These are phyloP conservation scores for Eupsilia transversa DNA, from an alignment of 2,888 invertebrate genomes.

Conservation along the genomic window DNA sequence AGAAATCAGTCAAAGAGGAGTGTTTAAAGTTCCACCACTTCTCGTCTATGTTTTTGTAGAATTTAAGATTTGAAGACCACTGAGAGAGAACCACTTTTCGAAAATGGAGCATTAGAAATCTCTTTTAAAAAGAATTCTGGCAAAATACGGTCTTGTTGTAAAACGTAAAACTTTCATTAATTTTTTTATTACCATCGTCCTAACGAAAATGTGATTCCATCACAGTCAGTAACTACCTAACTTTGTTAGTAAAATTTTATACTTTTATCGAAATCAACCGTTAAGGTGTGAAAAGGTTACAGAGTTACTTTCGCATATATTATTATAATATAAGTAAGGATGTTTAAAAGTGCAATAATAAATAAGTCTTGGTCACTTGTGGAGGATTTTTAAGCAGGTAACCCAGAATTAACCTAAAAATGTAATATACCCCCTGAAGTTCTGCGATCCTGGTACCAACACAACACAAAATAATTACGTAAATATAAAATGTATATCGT, in stretches of 20 bases:
- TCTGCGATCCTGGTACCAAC: neutral
- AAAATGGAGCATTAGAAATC: neutral
- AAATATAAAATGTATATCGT: constrained; percentile 40
- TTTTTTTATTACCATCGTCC: neutral
- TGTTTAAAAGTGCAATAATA: too few species aligned
- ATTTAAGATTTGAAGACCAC: neutral
- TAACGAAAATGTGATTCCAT: neutral
- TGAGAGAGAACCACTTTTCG: neutral
- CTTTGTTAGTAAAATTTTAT: too few species aligned
- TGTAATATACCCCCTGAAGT: too few species aligned
- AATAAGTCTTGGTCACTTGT: neutral
- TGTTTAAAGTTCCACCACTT: constrained; percentile 6
- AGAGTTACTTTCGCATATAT: too few species aligned
- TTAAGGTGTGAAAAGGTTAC: too few species aligned
- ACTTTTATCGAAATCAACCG: too few species aligned
- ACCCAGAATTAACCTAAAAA: neutral
- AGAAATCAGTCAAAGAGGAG: constrained; percentile 16
- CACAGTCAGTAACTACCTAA: neutral
- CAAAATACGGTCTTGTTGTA: neutral
- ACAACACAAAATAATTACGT: constrained; percentile 18
- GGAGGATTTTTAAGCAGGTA: neutral
- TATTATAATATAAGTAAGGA: too few species aligned
- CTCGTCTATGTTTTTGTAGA: neutral
- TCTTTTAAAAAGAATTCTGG: neutral
- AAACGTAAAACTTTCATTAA: neutral